Conservation (phyloP, 2,113 vertebrate species). For the Phrynosoma blainvillii region DNA sequence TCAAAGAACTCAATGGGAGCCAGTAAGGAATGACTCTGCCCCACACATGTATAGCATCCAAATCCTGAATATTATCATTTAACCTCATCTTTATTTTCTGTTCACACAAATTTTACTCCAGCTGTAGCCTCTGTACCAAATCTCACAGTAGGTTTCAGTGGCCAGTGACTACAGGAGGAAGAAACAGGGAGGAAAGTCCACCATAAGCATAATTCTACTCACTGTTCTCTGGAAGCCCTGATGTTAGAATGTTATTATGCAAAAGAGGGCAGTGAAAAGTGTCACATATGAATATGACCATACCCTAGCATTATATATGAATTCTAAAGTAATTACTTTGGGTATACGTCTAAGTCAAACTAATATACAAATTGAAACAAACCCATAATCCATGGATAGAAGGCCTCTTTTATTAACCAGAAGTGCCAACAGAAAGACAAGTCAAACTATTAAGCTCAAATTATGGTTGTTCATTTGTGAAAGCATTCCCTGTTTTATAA, state of each 20-base stretch:
- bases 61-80: not conserved
- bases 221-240: not conserved
- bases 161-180: not conserved
- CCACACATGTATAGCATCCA: no score
- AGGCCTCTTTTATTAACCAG: constrained; percentile 17
- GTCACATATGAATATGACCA: not conserved
- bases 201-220: not conserved
- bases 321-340: not conserved
- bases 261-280: not conserved
- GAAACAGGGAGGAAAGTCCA: not conserved
- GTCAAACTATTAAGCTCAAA: constrained; percentile 6
- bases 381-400: not conserved
- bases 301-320: not conserved
- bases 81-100: not conserved
- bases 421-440: constrained; percentile 3
- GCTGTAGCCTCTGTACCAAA: not conserved
- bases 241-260: not conserved
- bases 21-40: not conserved
- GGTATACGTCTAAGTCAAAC: not conserved
- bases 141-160: not conserved
- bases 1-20: not conserved
- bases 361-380: constrained; percentile 1
- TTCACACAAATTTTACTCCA: not conserved
- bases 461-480: constrained; percentile 39
- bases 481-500: constrained; percentile 62